phyloP scores from a whole-genome alignment of 2,113 vertebrate genomes.

The Dermatemys mawii region DNA sequence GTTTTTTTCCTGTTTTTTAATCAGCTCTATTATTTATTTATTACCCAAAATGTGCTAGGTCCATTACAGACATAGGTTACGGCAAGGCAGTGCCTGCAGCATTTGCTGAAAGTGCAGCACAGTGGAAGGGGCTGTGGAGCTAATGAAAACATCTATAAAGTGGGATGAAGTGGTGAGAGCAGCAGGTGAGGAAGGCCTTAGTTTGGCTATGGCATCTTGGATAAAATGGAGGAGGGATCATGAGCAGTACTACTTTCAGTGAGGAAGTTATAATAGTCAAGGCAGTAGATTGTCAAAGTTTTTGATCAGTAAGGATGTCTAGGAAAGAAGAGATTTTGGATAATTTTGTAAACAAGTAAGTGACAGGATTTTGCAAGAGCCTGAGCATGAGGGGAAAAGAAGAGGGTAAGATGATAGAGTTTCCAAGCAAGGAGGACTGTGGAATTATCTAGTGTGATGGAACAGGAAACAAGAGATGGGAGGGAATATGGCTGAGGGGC shows the following conservation, averaged over 20 bases:
- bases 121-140: background rate
- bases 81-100: background rate
- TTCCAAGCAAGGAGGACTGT: background rate
- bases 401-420: background rate
- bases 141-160: background rate
- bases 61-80: constrained; percentile 8
- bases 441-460: background rate
- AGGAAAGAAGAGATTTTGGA: background rate
- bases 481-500: background rate
- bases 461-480: no score
- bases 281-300: background rate
- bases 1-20: background rate
- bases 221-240: background rate
- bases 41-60: background rate
- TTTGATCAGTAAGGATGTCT: background rate
- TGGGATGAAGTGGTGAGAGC: background rate
- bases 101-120: background rate
- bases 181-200: background rate
- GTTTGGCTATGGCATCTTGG: background rate
- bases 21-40: constrained; percentile 27
- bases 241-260: background rate
- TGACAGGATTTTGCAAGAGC: background rate
- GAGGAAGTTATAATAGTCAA: background rate
- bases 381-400: background rate
- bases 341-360: background rate